Evolutionary conservation across 2,888 invertebrate species (phyloP), one percentile per base, ranked within the genome.

Genomic region (Chloroclystis v-ata): DNA sequence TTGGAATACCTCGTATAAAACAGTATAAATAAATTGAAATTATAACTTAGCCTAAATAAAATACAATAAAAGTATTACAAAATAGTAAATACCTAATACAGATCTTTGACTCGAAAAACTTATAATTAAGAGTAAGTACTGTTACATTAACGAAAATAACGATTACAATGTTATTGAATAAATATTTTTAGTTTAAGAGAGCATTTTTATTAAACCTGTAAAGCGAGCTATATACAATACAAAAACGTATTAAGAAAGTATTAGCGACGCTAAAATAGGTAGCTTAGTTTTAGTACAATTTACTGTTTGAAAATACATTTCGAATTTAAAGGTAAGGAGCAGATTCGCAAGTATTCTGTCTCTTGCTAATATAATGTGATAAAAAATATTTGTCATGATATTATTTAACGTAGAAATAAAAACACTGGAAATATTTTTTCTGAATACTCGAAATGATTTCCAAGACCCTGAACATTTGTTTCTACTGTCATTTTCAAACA

Each of bases 81-180:
- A 83, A 84, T 86, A 86, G 72, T 81, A 84, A 84, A 85, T 87
- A n/a, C n/a, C n/a, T n/a, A 87, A 87, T 87, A 87, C 86, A 87
- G 86, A 87, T 87, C 86, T 86, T 84, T 87, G 86, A 86, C 86
- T 87, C 80, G 78, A 81, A 79, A 77, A 77, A 72, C 85, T 83
- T 85, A 86, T 60, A 60, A 52, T 78, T 84, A 83, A 61, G 59
- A 77, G 77, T 81, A 83, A 82, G 78, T 83, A 82, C 77, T 72
- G 75, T 78, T 79, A 82, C 64, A 75, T 72, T 74, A 72, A 75
- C 78, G 79, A 81, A 78, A 80, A 81, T 69, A 64, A 57, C 67
- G 75, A 69, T 67, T 70, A 72, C 72, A 73, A 72, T 72, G 75
- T 80, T 79, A 82, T 78, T 75, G 75, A 83, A 86, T 86, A 85